Evolutionary conservation across 1,140 invertebrate species (phyloP).

Genomic region (Doryteuthis pealeii): DNA sequence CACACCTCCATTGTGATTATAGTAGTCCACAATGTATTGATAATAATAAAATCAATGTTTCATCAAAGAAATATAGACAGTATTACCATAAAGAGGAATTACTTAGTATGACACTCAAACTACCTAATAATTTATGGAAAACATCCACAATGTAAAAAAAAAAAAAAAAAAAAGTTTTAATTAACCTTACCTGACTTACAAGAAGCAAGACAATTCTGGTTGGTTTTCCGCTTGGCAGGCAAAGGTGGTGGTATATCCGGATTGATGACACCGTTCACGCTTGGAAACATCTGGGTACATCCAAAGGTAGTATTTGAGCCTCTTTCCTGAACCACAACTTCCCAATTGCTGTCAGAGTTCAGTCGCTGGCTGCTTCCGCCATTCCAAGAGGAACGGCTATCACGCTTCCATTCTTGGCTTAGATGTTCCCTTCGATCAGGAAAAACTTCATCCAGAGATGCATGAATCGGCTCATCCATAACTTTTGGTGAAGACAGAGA

Average conservation of each 20-base stretch:
- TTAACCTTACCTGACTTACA: constrained; percentile 6
- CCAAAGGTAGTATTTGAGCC: neutral
- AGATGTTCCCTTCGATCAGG: neutral
- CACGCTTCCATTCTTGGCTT: neutral
- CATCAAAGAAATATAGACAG: no score
- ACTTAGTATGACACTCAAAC: no score
- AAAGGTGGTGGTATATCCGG: constrained; percentile 8
- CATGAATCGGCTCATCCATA: neutral
- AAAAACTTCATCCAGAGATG: constrained; percentile 2
- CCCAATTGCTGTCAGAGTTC: neutral
- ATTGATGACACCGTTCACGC: neutral
- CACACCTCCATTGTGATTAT: no score
- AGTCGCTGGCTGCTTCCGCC: neutral
- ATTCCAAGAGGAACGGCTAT: neutral
- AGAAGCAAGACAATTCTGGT: constrained; percentile 1
- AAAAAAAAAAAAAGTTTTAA: neutral
- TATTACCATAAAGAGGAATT: no score
- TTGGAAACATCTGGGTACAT: constrained; percentile 8
- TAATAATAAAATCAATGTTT: no score
- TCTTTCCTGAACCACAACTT: neutral
- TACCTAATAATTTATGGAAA: no score
- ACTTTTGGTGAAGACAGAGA: constrained; percentile 1
- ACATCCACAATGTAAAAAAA: no score
- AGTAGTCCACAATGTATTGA: no score
- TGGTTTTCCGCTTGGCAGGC: constrained; percentile 9